Evolutionary conservation across 92 coral and sea anemone species (phyloP).

Genomic region (Parazoanthus swiftii): DNA sequence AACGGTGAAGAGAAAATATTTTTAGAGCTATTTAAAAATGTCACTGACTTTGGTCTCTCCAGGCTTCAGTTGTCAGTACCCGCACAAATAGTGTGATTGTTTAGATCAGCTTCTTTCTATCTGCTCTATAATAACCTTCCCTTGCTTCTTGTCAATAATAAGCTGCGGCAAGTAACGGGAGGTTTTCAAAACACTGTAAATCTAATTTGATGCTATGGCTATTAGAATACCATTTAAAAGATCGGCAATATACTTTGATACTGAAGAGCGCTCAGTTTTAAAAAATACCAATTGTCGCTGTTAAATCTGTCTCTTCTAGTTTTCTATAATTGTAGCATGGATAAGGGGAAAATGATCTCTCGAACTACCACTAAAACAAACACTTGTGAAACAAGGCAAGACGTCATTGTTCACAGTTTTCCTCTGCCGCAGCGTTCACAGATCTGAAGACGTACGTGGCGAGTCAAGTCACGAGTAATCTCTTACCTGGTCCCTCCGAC

Average conservation of each 20-base stretch:
- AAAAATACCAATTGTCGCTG: not conserved
- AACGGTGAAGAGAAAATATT: too few species aligned
- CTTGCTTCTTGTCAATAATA: too few species aligned
- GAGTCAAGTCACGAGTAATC: not conserved
- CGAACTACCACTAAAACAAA: not conserved
- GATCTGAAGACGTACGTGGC: not conserved
- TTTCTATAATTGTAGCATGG: not conserved
- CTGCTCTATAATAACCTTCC: too few species aligned
- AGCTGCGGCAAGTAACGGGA: too few species aligned
- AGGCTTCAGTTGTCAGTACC: too few species aligned
- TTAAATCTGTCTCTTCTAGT: not conserved
- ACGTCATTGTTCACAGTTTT: not conserved
- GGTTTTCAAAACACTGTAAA: too few species aligned
- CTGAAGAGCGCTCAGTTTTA: not conserved
- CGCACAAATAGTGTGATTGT: too few species aligned
- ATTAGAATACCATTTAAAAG: not conserved
- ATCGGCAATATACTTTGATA: not conserved
- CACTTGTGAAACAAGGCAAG: not conserved
- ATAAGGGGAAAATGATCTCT: not conserved
- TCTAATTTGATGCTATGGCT: too few species aligned
- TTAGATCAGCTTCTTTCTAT: too few species aligned
- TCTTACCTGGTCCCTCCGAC: conserved; percentile 60
- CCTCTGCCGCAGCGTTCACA: not conserved
- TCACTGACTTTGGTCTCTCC: too few species aligned
- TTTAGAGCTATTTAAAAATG: too few species aligned